Evolutionary conservation across 2,113 vertebrate genomes (phyloP), one percentile per base, ranked within the genome.

Genomic region (Hiodon tergisus): DNA sequence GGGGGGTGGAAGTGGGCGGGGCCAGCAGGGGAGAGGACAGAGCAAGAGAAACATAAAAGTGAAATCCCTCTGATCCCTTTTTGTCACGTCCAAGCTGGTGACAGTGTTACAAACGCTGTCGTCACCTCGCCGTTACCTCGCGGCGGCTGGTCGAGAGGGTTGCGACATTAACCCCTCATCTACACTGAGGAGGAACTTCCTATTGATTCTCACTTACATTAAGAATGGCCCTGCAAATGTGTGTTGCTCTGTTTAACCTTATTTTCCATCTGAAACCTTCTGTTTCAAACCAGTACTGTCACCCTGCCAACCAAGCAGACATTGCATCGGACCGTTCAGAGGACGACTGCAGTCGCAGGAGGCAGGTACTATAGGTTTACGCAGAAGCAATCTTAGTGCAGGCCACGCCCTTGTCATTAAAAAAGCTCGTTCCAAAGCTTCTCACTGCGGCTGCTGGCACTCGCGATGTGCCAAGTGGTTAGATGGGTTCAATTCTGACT

Each of bases 81-180:
- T 70, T 66, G 67, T 55, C 48, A 11, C 75, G 47, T 47, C 58
- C 62, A 46, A 60, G 52, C 71, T 72, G 58, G 61, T 57, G 62
- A 62, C 59, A 50, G 47, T 72, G 17, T 61, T 31, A 17, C 71
- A 47, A 58, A 59, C 57, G 17, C 16, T 72, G 55, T 61, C 51
- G 14, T 10, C 57, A 31, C 71, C 48, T 48, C 59, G 69, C 6
- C 69, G n/a, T 16, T 52, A 57, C 69, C 69, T 54, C n/a, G 47
- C 11, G 13, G 14, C 48, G 51, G 51, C 6, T 4, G 50, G 47
- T 52, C 14, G 51, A 51, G 16, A 9, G n/a, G 7, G 46, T 69
- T 10, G 51, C 50, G n/a, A 2, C 2, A 7, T 70, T 70, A 70
- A 70, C 69, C 52, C 14, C 17, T 70, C 4, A 10, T 52, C 11